Conservation (phyloP, 2,888 invertebrate species). For the Lydus trimaculatus region DNA sequence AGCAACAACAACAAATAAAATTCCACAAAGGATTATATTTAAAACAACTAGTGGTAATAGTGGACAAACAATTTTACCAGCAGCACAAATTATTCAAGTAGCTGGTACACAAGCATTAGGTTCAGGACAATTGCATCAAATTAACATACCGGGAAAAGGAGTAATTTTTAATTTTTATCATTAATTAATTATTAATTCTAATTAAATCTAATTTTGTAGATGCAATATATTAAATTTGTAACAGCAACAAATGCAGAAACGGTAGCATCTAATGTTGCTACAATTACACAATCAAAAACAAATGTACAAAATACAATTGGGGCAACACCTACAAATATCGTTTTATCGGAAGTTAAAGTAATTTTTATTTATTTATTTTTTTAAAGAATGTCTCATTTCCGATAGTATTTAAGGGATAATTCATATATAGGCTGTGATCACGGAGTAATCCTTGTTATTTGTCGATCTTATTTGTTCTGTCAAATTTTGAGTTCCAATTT, state of each 20-base stretch:
- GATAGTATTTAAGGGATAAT: no score
- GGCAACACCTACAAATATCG: slow-evolving; percentile 41
- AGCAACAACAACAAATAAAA: slow-evolving; percentile 61
- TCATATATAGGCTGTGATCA: no score
- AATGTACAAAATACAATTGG: slow-evolving; percentile 34
- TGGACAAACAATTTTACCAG: slow-evolving; percentile 59
- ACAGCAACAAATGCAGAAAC: slow-evolving; percentile 60
- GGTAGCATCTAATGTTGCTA: slow-evolving; percentile 53
- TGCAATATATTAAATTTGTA: slow-evolving; percentile 77
- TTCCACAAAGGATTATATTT: slow-evolving; percentile 65
- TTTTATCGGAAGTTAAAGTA: slow-evolving; percentile 53
- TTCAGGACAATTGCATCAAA: slow-evolving; percentile 69
- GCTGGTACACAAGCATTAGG: slow-evolving; percentile 58
- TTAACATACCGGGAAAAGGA: slow-evolving; percentile 76
- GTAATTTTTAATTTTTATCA: slow-evolving; percentile 56
- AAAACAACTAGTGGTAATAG: slow-evolving; percentile 52
- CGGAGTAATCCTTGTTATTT: no score
- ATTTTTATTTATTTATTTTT: slow-evolving; percentile 59
- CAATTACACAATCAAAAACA: slow-evolving; percentile 42
- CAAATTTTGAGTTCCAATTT: no score
- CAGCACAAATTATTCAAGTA: slow-evolving; percentile 56
- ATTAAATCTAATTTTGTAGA: slow-evolving; percentile 51
- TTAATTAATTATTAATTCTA: no score
- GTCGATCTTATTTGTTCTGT: no score
- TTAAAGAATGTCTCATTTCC: slow-evolving; percentile 35